Evolutionary conservation across 2,797 vertebrate species (phyloP).

Genomic region (Astyanax mexicanus): DNA sequence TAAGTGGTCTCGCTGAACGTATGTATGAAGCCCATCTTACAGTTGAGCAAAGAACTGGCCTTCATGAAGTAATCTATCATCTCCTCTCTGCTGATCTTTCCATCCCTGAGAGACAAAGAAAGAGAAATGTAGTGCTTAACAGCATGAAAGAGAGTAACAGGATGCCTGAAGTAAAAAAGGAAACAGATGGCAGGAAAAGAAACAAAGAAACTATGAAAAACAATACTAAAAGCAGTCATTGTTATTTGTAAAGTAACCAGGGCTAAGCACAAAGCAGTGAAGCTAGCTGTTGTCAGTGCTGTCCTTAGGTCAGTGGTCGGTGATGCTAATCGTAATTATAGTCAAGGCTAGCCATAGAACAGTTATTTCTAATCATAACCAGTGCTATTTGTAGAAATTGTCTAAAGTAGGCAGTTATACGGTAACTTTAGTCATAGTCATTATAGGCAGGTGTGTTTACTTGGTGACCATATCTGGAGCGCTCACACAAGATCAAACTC

Average conservation of each 20-base stretch:
- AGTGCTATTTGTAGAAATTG: too few relatives aligned
- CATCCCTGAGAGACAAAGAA: constrained; percentile 66
- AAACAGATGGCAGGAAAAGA: constrained; percentile 1
- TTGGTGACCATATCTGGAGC: too few relatives aligned
- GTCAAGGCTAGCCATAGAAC: neutral
- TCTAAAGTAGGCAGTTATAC: neutral
- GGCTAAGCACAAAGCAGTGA: neutral
- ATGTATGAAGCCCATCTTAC: constrained; percentile 89
- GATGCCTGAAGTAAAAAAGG: neutral
- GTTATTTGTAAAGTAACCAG: neutral
- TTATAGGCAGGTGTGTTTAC: too few relatives aligned
- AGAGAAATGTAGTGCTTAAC: neutral
- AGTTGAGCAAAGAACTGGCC: constrained; percentile 89
- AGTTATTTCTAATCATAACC: too few relatives aligned
- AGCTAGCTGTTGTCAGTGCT: too few relatives aligned
- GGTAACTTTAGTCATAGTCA: too few relatives aligned
- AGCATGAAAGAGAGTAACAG: neutral
- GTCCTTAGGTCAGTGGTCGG: neutral
- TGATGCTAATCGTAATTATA: neutral
- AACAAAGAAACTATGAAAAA: neutral
- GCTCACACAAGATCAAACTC: too few relatives aligned
- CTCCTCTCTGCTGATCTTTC: constrained; percentile 86
- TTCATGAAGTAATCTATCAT: constrained; percentile 88
- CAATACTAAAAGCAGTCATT: neutral
- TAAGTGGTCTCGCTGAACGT: constrained; percentile 86